Base-by-base conservation (phyloP, 2,888 invertebrate species). In the Drosophila prolongata region DNA sequence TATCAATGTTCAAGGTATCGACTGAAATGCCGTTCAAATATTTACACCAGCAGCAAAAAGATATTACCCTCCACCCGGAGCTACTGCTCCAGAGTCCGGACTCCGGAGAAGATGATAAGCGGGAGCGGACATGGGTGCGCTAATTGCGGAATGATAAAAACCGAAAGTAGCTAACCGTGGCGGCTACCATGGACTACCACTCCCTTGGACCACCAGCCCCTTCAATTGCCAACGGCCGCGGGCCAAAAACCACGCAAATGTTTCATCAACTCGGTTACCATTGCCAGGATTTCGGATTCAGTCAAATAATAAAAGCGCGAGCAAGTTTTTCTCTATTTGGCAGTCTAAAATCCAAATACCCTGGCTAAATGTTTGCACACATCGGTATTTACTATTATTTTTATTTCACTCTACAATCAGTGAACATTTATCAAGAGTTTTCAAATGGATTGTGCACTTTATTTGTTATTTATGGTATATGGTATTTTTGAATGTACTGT, bases 71-170 rank as follows among this genome's bases (percentile, higher is more conserved):
- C 53, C 57, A 42, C 37, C 57, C 75, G 47, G 14, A 73, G 82
- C 80, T 83, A 77, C 87, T 71, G 69, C 73, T 42, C 50, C 27
- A 38, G 27, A 57, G 61, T 49, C 49, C 54, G 40, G 35, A 27
- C 57, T 44, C 67, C 56, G 52, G 64, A 43, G 38, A 43, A n/a
- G 50, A 37, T 73, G 87, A 89, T 89, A 89, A 89, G 85, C 78
- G 57, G 58, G 52, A 49, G 55, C 76, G 75, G 85, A 89, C 90
- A 89, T 77, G 82, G 73, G 70, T 81, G 64, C 76, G 77, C 79
- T 89, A 89, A 89, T 89, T 89, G 89, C 88, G 69, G 87, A 73
- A 80, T 79, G 89, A 88, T 87, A 89, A 89, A 84, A 74, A 47
- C 40, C 14, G 37, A 54, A 60, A 60, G 46, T 50, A 53, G 52